Evolutionary conservation across 1,140 invertebrate species (phyloP).

Genomic region (Vanessa tameamea): DNA sequence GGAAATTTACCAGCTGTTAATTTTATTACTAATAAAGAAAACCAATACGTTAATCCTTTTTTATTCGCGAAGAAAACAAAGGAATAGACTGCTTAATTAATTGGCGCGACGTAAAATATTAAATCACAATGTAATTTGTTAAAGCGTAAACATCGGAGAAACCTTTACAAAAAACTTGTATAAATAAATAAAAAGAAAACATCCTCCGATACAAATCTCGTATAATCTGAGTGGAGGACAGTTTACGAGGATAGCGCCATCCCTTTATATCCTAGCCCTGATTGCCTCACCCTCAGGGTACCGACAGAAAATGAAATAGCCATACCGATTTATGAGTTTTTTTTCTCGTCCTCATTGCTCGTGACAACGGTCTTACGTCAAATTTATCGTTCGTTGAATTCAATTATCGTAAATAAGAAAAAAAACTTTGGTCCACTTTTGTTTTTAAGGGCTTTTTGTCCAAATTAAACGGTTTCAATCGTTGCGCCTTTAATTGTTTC

Average conservation of each 20-base stretch:
- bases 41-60: neutral
- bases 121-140: neutral
- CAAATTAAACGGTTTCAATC: slow-evolving; percentile 5
- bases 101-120: neutral
- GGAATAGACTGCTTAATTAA: neutral
- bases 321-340: slow-evolving; percentile 49
- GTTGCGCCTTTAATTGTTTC: slow-evolving; percentile 10
- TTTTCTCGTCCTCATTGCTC: slow-evolving; percentile 36
- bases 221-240: slow-evolving; percentile 66
- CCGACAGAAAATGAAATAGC: slow-evolving; percentile 54
- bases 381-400: slow-evolving; percentile 39
- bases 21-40: neutral
- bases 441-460: slow-evolving; percentile 6
- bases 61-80: neutral
- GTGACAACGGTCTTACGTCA: slow-evolving; percentile 41
- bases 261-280: slow-evolving; percentile 70
- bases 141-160: neutral
- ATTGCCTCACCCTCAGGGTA: slow-evolving; percentile 63
- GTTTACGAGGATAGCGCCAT: slow-evolving; percentile 62
- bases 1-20: too few relatives aligned
- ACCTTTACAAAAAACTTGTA: slow-evolving; percentile 12
- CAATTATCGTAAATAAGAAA: slow-evolving; percentile 35
- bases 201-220: slow-evolving; percentile 60
- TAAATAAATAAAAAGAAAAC: slow-evolving; percentile 50
- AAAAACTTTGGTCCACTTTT: neutral